Percentiles rank a stretch among this genome's conserved stretches.
Evolutionary conservation across 1,140 invertebrate species (phyloP).

Genomic region (Laupala kohalensis): DNA sequence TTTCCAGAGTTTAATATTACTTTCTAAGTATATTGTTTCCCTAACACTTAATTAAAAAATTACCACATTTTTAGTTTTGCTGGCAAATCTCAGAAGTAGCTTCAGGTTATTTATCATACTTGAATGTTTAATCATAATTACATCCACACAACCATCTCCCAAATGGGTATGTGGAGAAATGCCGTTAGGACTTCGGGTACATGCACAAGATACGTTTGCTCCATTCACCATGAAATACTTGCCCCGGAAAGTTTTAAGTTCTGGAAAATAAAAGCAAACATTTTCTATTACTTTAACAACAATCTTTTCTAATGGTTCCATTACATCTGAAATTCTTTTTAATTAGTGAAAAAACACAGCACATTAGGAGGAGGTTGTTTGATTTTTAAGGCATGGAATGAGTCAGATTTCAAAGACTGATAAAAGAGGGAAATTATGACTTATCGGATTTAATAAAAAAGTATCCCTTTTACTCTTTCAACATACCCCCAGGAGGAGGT

Average conservation of each 20-base stretch:
- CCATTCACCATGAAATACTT: slow-evolving; percentile 67
- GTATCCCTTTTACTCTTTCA: not conserved
- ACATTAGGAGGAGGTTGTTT: too few species aligned
- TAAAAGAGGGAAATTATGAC: not conserved
- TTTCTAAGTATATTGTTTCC: not conserved
- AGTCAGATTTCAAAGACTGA: too few species aligned
- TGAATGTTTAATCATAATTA: slow-evolving; percentile 62
- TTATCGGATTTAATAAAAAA: not conserved
- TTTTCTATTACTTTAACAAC: too few species aligned
- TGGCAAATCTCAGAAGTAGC: slow-evolving; percentile 47
- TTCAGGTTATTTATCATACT: slow-evolving; percentile 59
- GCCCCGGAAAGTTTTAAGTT: slow-evolving; percentile 43
- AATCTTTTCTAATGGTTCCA: too few species aligned
- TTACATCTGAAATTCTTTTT: too few species aligned
- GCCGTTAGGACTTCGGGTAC: slow-evolving; percentile 56
- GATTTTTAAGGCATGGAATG: too few species aligned
- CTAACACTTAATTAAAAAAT: slow-evolving; percentile 20
- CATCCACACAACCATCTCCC: slow-evolving; percentile 66
- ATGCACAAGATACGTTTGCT: slow-evolving; percentile 67
- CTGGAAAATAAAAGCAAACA: too few species aligned
- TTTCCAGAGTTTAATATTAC: not conserved
- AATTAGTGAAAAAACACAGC: too few species aligned
- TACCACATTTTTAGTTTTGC: slow-evolving; percentile 43
- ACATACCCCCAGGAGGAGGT: not conserved
- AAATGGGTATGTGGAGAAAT: slow-evolving; percentile 67